phyloP scores from a whole-genome alignment of 92 coral and sea anemone genomes.

The Pocillopora grandis region DNA sequence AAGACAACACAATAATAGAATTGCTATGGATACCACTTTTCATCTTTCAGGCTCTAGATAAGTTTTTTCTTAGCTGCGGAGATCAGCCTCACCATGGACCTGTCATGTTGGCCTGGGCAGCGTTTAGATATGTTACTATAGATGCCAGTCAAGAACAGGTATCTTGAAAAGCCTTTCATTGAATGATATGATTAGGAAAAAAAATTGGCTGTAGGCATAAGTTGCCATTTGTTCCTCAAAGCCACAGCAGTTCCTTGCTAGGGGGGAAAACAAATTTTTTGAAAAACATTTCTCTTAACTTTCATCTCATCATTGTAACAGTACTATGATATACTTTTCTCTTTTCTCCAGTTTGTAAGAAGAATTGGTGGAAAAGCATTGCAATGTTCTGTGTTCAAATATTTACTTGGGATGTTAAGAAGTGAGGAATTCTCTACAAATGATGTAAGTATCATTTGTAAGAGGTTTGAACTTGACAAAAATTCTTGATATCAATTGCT shows the following conservation, averaged over 20 bases:
- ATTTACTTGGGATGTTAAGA: constrained; percentile 69
- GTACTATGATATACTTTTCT: background rate
- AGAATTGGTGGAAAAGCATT: constrained; percentile 90
- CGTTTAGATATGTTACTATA: constrained; percentile 84
- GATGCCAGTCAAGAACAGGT: constrained; percentile 82
- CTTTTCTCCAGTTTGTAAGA: constrained; percentile 63
- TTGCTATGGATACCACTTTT: background rate
- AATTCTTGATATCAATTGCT: too few relatives aligned
- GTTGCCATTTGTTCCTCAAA: background rate
- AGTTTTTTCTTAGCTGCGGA: constrained; percentile 82
- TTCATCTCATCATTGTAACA: background rate
- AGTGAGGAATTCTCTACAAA: constrained; percentile 72
- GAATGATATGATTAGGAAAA: background rate
- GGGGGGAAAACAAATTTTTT: background rate
- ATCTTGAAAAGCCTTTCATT: background rate
- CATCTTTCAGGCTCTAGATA: constrained; percentile 70
- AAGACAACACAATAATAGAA: background rate
- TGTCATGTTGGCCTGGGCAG: constrained; percentile 98
- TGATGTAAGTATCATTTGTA: constrained; percentile 61
- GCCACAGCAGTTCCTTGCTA: background rate
- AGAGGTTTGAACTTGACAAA: too few relatives aligned
- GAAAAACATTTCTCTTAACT: too few relatives aligned
- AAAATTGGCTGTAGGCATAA: background rate
- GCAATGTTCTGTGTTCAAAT: constrained; percentile 90
- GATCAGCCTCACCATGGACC: constrained; percentile 93